phyloP scores from a whole-genome alignment of 2,888 invertebrate genomes.

The Tenthredo amoena region DNA sequence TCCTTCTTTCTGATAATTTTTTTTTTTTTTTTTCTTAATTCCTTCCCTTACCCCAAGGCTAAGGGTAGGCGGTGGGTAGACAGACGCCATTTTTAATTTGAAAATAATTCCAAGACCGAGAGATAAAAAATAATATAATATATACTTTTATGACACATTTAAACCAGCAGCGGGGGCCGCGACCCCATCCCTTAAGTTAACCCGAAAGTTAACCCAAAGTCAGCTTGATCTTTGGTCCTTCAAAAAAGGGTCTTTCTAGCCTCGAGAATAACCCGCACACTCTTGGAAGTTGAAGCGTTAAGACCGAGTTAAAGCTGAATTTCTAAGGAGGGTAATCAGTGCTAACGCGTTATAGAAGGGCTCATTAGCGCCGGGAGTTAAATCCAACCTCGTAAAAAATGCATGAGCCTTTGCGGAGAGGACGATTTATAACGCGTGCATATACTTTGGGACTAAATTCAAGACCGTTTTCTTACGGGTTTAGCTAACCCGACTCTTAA shows the following conservation, averaged over 20 bases:
- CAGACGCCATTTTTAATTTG: constrained; percentile 33
- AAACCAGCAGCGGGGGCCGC: background rate
- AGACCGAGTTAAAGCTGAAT: constrained; percentile 48
- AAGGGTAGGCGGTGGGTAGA: background rate
- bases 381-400: constrained; percentile 52
- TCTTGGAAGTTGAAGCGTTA: constrained; percentile 46
- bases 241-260: constrained; percentile 39
- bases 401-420: constrained; percentile 40
- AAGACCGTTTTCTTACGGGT: background rate
- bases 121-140: background rate
- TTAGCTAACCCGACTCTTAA: background rate
- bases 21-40: background rate
- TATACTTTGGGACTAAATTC: constrained; percentile 21
- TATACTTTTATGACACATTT: constrained; percentile 33
- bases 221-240: constrained; percentile 44
- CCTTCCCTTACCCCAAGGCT: background rate
- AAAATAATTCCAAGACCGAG: constrained; percentile 31
- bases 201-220: constrained; percentile 35
- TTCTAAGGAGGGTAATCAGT: constrained; percentile 51
- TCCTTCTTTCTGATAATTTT: background rate
- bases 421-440: constrained; percentile 48
- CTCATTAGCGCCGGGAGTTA: constrained; percentile 50
- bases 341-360: constrained; percentile 51
- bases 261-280: background rate
- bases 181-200: constrained; percentile 11